Conservation (phyloP, 2,888 invertebrate genomes). For the Electrophaes corylata region DNA sequence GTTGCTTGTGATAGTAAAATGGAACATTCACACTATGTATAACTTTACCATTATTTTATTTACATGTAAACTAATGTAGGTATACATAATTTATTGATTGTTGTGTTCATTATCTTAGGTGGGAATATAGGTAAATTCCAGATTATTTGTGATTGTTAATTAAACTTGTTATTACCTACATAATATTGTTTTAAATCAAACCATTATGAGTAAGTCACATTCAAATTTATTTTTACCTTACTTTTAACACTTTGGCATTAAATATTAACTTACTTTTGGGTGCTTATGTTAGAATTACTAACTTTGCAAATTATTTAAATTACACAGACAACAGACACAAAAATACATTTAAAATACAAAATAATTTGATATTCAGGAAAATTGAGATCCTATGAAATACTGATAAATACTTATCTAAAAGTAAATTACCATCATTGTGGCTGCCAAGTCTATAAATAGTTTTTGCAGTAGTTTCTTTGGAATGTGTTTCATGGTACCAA, state of each 20-base stretch:
- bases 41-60: conserved; percentile 7
- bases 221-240: conserved; percentile 4
- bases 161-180: conserved; percentile 23
- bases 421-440: background rate
- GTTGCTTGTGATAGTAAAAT: conserved; percentile 29
- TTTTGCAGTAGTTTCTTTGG: conserved; percentile 8
- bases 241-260: background rate
- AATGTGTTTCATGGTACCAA: conserved; percentile 13
- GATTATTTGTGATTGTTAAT: conserved; percentile 26
- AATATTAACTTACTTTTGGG: background rate
- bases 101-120: conserved; percentile 15
- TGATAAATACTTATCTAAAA: background rate
- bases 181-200: conserved; percentile 15
- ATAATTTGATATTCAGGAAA: background rate
- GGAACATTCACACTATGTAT: conserved; percentile 28
- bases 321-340: background rate
- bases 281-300: conserved; percentile 7
- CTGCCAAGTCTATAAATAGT: conserved; percentile 21
- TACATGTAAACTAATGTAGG: conserved; percentile 36
- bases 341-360: conserved; percentile 3
- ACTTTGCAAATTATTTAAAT: background rate
- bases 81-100: conserved; percentile 19
- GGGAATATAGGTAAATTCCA: conserved; percentile 20
- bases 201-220: conserved; percentile 4
- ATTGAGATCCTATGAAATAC: conserved; percentile 14